These are phyloP conservation scores for Phoenicopterus ruber DNA, from an alignment of 2,113 vertebrate species.

Conservation along the genomic window DNA sequence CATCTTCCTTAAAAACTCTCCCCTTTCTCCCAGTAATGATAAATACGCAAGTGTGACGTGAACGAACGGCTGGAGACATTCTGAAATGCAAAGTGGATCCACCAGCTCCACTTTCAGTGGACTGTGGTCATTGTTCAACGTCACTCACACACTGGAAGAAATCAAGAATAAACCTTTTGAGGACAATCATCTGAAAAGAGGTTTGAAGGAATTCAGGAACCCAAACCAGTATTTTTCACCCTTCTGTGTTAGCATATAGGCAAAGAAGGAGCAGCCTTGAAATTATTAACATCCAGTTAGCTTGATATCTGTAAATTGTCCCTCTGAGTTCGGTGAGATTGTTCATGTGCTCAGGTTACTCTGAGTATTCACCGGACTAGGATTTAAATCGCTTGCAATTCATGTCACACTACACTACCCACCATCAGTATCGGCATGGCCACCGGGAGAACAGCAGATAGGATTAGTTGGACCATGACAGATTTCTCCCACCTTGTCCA, in stretches of 20 bases:
- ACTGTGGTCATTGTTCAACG: background rate
- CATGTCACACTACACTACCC: background rate
- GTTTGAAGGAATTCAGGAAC: background rate
- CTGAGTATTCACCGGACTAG: background rate
- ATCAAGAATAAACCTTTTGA: background rate
- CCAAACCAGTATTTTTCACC: background rate
- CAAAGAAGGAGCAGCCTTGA: background rate
- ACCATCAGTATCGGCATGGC: background rate
- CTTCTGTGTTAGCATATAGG: background rate
- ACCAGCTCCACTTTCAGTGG: background rate
- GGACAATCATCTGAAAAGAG: background rate
- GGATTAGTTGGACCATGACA: background rate
- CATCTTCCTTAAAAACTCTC: background rate
- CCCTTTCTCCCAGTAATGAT: background rate
- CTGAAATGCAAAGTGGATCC: background rate
- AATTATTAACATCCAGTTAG: background rate
- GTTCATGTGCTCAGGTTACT: background rate
- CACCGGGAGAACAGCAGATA: background rate
- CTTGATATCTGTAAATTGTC: background rate
- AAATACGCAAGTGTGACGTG: background rate
- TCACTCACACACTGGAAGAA: background rate
- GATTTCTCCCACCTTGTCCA: background rate
- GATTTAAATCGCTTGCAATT: background rate
- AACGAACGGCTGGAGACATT: background rate
- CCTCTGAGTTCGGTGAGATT: background rate